These are phyloP conservation scores for Cephus pulcher DNA, from an alignment of 2,888 invertebrate genomes.

Conservation along the genomic window DNA sequence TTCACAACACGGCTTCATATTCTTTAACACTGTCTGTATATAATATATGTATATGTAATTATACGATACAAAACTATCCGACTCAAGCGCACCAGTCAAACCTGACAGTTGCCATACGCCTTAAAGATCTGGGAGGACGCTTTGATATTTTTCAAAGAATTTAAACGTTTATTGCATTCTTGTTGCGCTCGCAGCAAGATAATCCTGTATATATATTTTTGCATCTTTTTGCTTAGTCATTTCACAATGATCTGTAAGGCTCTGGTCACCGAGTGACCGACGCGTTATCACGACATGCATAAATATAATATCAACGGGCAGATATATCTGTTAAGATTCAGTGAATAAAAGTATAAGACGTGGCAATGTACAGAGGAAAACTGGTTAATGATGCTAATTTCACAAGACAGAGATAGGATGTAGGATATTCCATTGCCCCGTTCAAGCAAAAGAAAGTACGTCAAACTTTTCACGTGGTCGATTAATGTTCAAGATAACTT, in stretches of 20 bases:
- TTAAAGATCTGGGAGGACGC: background rate
- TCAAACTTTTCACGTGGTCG: background rate
- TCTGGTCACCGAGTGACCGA: slow-evolving; percentile 23
- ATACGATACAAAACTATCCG: background rate
- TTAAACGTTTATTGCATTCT: background rate
- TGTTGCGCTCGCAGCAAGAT: background rate
- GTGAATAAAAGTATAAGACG: background rate
- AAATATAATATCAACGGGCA: slow-evolving; percentile 17
- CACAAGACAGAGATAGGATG: background rate
- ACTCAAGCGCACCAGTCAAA: background rate
- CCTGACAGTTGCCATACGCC: background rate
- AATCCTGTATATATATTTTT: background rate
- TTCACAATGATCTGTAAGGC: slow-evolving; percentile 33
- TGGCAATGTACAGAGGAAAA: background rate
- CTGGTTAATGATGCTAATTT: background rate
- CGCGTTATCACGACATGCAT: slow-evolving; percentile 30
- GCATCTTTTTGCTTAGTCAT: slow-evolving; percentile 11
- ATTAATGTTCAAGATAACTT: slow-evolving; percentile 12
- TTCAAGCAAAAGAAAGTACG: background rate
- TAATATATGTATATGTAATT: background rate
- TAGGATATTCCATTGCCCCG: background rate
- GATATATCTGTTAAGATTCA: background rate
- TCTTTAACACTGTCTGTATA: background rate
- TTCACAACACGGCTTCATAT: background rate
- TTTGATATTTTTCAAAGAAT: background rate